Percentiles rank a stretch among this genome's conserved stretches.
These are phyloP conservation scores for Digitonthophagus gazella DNA, from an alignment of 2,888 invertebrate species.

Conservation along the genomic window DNA sequence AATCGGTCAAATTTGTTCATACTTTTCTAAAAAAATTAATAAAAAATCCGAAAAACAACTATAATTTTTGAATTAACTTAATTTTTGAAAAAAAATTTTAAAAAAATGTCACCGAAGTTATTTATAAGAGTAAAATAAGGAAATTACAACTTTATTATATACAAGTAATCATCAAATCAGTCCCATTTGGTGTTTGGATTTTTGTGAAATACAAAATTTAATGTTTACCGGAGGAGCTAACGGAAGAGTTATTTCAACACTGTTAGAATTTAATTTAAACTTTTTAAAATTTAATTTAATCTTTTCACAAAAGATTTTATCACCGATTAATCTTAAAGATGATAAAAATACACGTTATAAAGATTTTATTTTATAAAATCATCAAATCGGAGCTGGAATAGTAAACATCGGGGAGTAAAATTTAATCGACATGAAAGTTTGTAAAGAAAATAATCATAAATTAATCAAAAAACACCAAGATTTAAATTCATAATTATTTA, in stretches of 20 bases:
- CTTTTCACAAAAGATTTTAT: neutral
- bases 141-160: no score
- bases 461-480: conserved; percentile 42
- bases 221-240: conserved; percentile 75
- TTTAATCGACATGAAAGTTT: no score
- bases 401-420: conserved; percentile 41
- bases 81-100: no score
- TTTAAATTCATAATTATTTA: conserved; percentile 54
- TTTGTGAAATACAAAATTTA: conserved; percentile 46
- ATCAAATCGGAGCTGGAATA: conserved; percentile 24
- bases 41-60: no score
- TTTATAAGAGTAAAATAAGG: no score
- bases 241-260: conserved; percentile 57
- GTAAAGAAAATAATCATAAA: neutral
- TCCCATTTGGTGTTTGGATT: conserved; percentile 73
- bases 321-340: no score
- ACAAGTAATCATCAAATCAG: conserved; percentile 69
- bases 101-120: no score
- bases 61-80: no score
- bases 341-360: neutral
- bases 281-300: no score
- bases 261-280: neutral
- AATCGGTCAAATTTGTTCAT: no score
- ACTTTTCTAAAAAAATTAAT: no score
- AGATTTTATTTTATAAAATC: neutral